Conservation (phyloP, 2,797 vertebrate species). For the Chrysocyon brachyurus region DNA sequence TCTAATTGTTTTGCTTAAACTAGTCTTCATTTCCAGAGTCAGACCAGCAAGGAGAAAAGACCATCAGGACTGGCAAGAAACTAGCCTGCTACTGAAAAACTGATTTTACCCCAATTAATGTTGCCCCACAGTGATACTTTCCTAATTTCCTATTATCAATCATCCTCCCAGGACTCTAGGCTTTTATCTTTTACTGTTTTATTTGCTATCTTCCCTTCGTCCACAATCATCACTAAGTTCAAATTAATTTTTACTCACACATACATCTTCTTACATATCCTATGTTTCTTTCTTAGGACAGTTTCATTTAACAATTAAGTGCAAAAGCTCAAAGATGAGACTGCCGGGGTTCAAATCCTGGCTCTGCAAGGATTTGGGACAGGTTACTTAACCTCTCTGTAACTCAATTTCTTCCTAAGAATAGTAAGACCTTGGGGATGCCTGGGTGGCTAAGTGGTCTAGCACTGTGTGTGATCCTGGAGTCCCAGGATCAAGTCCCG, state of each 20-base stretch:
- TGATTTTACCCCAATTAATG: not conserved
- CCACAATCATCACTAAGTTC: not conserved
- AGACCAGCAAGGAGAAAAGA: not conserved
- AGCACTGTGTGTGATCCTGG: too few relatives aligned
- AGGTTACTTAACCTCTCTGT: not conserved
- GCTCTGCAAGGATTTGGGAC: not conserved
- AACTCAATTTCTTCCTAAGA: not conserved
- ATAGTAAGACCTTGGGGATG: not conserved
- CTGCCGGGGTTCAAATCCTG: slow-evolving; percentile 49
- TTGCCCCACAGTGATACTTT: not conserved
- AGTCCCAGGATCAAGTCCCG: too few relatives aligned
- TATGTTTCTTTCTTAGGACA: not conserved
- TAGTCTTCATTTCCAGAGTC: slow-evolving; percentile 26
- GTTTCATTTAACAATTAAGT: slow-evolving; percentile 36
- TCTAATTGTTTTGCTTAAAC: slow-evolving; percentile 43
- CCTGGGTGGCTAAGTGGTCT: too few relatives aligned
- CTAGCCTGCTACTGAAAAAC: not conserved
- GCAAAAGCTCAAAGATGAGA: not conserved
- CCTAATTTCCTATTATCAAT: slow-evolving; percentile 37
- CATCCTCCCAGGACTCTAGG: not conserved
- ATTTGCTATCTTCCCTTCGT: slow-evolving; percentile 9
- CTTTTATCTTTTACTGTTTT: slow-evolving; percentile 17
- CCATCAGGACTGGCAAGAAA: not conserved
- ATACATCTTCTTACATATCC: not conserved
- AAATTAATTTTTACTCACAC: slow-evolving; percentile 37